Conservation (phyloP, 2,113 vertebrate species). For the Gnathonemus longibarbis region DNA sequence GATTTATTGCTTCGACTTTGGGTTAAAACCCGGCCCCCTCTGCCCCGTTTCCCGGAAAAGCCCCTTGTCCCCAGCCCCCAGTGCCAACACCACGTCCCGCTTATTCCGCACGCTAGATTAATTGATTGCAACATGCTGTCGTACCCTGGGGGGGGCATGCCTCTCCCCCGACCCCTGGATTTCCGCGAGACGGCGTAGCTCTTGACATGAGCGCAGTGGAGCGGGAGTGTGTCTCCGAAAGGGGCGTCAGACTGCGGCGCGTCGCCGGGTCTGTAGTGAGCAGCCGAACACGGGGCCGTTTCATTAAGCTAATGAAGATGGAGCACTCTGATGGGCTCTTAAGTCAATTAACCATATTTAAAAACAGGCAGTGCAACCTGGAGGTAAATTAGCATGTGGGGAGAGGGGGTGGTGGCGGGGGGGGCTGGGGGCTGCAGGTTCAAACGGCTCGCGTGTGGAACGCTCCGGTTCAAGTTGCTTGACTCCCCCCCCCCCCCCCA, state of each 20-base stretch:
- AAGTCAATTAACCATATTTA: conserved; percentile 74
- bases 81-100: conserved; percentile 53
- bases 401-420: background rate
- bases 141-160: conserved; percentile 52
- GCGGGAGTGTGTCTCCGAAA: conserved; percentile 56
- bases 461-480: conserved; percentile 61
- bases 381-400: conserved; percentile 62
- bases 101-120: conserved; percentile 61
- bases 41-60: conserved; percentile 39
- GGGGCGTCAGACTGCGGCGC: conserved; percentile 60
- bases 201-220: conserved; percentile 47
- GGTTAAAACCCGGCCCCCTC: conserved; percentile 38
- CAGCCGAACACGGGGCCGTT: conserved; percentile 67
- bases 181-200: conserved; percentile 13
- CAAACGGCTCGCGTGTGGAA: conserved; percentile 63
- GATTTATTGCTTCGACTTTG: conserved; percentile 57
- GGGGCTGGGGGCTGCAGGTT: conserved; percentile 59
- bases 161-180: conserved; percentile 52
- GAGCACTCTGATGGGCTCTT: conserved; percentile 66
- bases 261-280: conserved; percentile 67
- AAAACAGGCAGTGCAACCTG: conserved; percentile 62
- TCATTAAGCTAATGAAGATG: conserved; percentile 76
- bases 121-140: conserved; percentile 53
- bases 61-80: conserved; percentile 37
- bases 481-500: conserved; percentile 40